Evolutionary conservation across 2,113 vertebrate genomes (phyloP), one percentile per base, ranked within the genome.

Genomic region (Zingel zingel): DNA sequence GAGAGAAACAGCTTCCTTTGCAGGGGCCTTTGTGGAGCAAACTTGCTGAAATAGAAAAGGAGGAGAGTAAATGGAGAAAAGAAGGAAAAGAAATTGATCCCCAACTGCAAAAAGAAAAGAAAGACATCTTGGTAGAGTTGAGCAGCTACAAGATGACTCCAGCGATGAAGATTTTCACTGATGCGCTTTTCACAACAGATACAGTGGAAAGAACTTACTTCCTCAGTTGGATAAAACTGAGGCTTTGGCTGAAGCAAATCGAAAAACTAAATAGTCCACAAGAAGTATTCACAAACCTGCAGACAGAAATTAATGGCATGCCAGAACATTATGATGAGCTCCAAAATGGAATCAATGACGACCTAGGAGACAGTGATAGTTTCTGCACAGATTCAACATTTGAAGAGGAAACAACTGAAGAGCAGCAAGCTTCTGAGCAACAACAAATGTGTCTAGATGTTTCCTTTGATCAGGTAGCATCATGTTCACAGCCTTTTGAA

Each of bases 191-290:
- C 33, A 82, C 81, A 27, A 58, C 65, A 56, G 86, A 94, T 48
- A 92, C 78, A 82, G 54, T 69, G 0, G 90, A 93, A 79, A 91
- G 92, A 48, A 79, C 85, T n/a, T 94, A 83, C 70, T 95, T 95
- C 51, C 88, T 95, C 14, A 86, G 30, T 53, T 95, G 93, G 94
- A 91, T 95, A 88, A 95, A 82, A 66, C 58, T 93, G 30, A 91
- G 64, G 68, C 91, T 95, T 66, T 12, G 78, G 12, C 63, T 59
- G 6, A 86, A 78, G 25, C 90, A 93, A 85, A 73, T 18, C n/a
- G 56, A 85, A 81, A 83, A 78, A n/a, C 43, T 74, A 68, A 84
- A 89, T 11, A 23, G 6, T n/a, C 33, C 45, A 1, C 53, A 77
- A 53, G 66, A 83, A 68, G 14, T 51, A 27, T 1, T 70, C 4